Evolutionary conservation across 2,113 vertebrate species (phyloP), one percentile per base, ranked within the genome.

Genomic region (Dendropsophus ebraccatus): DNA sequence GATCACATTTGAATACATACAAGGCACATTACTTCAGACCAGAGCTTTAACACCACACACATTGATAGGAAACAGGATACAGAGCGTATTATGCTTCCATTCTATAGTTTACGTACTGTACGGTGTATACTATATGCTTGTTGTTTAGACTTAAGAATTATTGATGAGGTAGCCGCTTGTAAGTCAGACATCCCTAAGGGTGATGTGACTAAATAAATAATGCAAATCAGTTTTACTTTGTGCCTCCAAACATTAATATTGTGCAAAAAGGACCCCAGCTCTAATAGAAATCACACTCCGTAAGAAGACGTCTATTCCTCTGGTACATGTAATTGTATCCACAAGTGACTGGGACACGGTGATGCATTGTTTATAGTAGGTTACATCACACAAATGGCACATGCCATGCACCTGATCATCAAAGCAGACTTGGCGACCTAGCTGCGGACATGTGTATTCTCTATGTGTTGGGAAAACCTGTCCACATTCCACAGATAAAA

Each of bases 401-500:
- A 45, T 83, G 81, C 35, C 30, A 25, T 28, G 58, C 54, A 75
- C 50, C 70, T 81, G 78, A 45, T 62, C 54, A 62, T 45, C 54
- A 60, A 41, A 13, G 30, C 47, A 52, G 41, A 50, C 72, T 28
- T 25, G 73, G 45, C 1, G 32, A 47, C 14, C 56, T 25, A 19
- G n/a, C 78, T 47, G 12, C 62, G 41, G 78, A 62, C 41, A 60
- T 62, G 58, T 65, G 60, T 25, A 47, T 65, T 60, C 58, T 52
- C 50, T 41, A 8, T 52, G 62, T 70, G 80, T 50, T 30, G 78
- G 54, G 54, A 60, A 80, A 37, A 35, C 54, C 32, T 80, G 37
- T 81, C n/a, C n/a, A 69, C 80, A 82, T 70, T 70, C 62, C 62
- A 6, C 45, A 82, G 80, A 70, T 82, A 67, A 69, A 10, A 81